Percentiles rank a stretch among this genome's conserved stretches.
These are phyloP conservation scores for Cordylochernes scorpioides DNA, from an alignment of 2,888 invertebrate species.

Conservation along the genomic window DNA sequence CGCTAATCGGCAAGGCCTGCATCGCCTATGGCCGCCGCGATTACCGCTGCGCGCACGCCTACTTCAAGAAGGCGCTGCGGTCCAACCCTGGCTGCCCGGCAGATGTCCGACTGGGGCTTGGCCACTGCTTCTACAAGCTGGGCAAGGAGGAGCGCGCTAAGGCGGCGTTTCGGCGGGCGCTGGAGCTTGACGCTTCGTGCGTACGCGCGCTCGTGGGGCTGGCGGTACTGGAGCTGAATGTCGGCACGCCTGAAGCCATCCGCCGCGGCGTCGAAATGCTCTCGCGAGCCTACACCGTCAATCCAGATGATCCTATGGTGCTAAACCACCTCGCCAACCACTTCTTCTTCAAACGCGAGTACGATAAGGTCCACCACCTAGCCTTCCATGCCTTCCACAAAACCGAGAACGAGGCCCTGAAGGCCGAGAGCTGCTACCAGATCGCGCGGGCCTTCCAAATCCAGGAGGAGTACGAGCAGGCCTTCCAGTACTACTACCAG, in stretches of 20 bases:
- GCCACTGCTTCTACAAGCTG: conserved; percentile 89
- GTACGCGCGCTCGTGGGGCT: conserved; percentile 87
- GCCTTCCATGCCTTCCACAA: conserved; percentile 93
- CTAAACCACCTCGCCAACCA: conserved; percentile 96
- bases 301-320: conserved; percentile 94
- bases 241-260: conserved; percentile 70
- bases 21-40: conserved; percentile 89
- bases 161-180: conserved; percentile 77
- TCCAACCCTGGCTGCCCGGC: conserved; percentile 93
- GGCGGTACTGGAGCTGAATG: conserved; percentile 74
- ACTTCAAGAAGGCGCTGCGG: conserved; percentile 86
- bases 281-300: conserved; percentile 83
- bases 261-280: conserved; percentile 80
- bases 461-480: conserved; percentile 79
- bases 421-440: conserved; percentile 94
- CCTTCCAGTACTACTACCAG: conserved; percentile 96
- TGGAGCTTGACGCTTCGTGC: conserved; percentile 70
- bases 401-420: conserved; percentile 94
- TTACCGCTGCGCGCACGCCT: conserved; percentile 74
- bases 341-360: conserved; percentile 98
- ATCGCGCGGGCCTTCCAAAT: conserved; percentile 86
- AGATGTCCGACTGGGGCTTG: conserved; percentile 85
- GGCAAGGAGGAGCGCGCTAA: conserved; percentile 74
- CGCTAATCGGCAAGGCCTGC: conserved; percentile 88
- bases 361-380: conserved; percentile 78